Conservation (phyloP, 2,797 vertebrate species). For the Spinus pinus region DNA sequence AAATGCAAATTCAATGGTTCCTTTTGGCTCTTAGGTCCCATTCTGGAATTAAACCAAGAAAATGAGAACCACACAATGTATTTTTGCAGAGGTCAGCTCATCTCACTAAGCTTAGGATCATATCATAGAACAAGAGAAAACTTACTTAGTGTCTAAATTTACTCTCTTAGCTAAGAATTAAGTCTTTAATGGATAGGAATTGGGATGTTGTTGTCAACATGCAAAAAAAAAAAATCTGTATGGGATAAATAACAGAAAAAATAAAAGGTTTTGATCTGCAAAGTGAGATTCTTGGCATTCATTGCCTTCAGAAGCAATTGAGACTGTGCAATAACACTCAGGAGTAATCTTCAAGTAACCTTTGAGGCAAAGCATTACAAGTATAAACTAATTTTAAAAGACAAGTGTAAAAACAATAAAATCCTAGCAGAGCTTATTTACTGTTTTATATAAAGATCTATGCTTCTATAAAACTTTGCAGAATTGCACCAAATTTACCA, state of each 20-base stretch:
- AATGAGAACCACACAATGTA: not conserved
- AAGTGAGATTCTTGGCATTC: not conserved
- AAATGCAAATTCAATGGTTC: not conserved
- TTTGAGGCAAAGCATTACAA: conserved; percentile 2
- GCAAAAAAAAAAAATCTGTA: not conserved
- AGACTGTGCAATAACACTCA: not conserved
- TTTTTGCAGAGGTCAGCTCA: not conserved
- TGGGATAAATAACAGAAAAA: not conserved
- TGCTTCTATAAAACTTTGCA: not conserved
- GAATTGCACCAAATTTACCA: conserved; percentile 6
- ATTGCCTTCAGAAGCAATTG: not conserved
- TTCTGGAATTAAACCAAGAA: not conserved
- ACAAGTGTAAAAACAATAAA: not conserved
- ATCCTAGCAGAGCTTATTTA: conserved; percentile 16
- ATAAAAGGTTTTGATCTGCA: not conserved
- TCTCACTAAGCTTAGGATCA: not conserved
- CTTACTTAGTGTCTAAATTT: not conserved
- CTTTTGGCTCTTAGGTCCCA: not conserved
- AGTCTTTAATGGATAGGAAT: not conserved
- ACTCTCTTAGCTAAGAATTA: not conserved
- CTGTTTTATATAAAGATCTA: not conserved
- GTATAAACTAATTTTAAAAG: conserved; percentile 15
- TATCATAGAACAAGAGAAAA: not conserved
- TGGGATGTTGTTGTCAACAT: not conserved
- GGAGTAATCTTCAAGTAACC: not conserved